Conservation (phyloP, 2,113 vertebrate species). For the Notothenia coriiceps region DNA sequence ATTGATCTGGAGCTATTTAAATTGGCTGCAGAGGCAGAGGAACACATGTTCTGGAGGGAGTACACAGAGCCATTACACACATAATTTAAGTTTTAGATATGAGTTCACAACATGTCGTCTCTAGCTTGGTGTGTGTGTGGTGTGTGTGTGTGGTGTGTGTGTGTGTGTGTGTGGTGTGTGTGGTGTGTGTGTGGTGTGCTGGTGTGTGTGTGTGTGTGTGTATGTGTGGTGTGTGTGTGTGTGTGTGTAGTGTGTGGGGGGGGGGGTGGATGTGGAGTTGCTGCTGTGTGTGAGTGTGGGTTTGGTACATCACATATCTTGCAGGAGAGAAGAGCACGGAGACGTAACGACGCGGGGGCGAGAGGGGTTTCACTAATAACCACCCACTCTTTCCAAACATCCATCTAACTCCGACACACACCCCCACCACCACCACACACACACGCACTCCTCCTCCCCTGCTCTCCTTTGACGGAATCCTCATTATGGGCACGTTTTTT, state of each 20-base stretch:
- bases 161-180: conserved; percentile 21
- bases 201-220: conserved; percentile 16
- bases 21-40: no score
- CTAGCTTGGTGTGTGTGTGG: conserved; percentile 16
- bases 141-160: not conserved
- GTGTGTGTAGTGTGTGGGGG: conserved; percentile 1
- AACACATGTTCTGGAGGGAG: no score
- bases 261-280: conserved; percentile 53
- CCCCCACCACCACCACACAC: not conserved
- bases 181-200: not conserved
- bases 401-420: conserved; percentile 55
- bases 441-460: conserved; percentile 32
- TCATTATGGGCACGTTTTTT: conserved; percentile 77
- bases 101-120: no score
- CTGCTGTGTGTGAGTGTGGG: conserved; percentile 50
- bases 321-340: conserved; percentile 48
- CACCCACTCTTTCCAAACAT: conserved; percentile 68
- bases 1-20: no score
- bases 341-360: conserved; percentile 59
- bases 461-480: conserved; percentile 68
- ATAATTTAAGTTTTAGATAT: no score
- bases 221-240: not conserved
- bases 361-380: conserved; percentile 78
- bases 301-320: conserved; percentile 59
- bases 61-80: no score